Conservation (phyloP, 2,888 invertebrate species). For the Acheta domesticus region DNA sequence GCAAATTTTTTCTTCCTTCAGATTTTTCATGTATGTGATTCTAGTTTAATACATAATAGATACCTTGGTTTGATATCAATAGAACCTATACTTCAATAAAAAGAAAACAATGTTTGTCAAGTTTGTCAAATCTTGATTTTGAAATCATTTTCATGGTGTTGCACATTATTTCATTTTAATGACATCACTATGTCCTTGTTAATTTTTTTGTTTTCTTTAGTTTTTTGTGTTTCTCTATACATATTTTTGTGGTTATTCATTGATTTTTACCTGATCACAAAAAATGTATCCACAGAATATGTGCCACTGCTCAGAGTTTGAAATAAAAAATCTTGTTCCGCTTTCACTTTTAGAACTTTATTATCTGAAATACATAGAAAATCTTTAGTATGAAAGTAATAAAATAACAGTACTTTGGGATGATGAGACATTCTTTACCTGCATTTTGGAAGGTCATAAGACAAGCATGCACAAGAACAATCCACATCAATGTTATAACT, state of each 20-base stretch:
- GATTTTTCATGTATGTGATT: too few relatives aligned
- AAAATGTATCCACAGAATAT: conserved; percentile 59
- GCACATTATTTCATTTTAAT: too few relatives aligned
- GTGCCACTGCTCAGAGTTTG: conserved; percentile 55
- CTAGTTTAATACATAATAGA: too few relatives aligned
- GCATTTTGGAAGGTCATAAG: conserved; percentile 43
- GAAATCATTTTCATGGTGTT: too few relatives aligned
- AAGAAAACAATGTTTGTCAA: background rate
- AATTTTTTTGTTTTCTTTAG: too few relatives aligned
- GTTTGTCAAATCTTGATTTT: too few relatives aligned
- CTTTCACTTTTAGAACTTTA: conserved; percentile 48
- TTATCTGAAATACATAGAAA: conserved; percentile 49
- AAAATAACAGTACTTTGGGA: conserved; percentile 43
- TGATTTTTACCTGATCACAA: conserved; percentile 56
- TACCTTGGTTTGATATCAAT: background rate
- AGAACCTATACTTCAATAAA: background rate
- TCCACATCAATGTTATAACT: conserved; percentile 63
- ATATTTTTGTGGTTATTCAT: background rate
- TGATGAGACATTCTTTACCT: conserved; percentile 42
- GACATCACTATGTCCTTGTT: too few relatives aligned
- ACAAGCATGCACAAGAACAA: conserved; percentile 51
- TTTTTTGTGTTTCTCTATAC: too few relatives aligned
- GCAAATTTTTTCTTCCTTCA: too few relatives aligned
- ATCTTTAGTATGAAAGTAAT: background rate
- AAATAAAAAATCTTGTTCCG: conserved; percentile 49